Evolutionary conservation across 2,797 vertebrate genomes (phyloP), one percentile per base, ranked within the genome.

Genomic region (Meda fulgida): DNA sequence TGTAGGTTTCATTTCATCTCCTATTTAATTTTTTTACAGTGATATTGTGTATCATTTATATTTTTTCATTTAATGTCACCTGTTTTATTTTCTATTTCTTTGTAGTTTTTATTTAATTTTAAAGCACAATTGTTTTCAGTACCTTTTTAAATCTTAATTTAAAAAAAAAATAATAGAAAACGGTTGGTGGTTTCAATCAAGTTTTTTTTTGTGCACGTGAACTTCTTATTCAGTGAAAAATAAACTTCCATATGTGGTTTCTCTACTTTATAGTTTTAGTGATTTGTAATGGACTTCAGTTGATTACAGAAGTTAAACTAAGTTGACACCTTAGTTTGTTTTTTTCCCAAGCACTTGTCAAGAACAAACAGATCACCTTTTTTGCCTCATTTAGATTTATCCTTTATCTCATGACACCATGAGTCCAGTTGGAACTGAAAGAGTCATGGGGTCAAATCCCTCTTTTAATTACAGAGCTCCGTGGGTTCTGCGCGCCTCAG

Each of bases 401-500:
- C 65, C 79, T 81, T 81, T 81, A 81, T 81, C 66, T 81, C 79
- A 55, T 81, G 66, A 40, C 79, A 70, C 66, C 65, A 81, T 81
- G 79, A 48, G 79, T 81, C 79, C 79, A 55, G 48, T 70, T 55
- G 46, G 79, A 38, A 34, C 79, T 81, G 83, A 31, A 51, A 81
- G 79, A 89, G 86, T 88, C 86, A 80, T 86, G 84, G 87, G 88
- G 88, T 83, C 82, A 80, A 81, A 91, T 89, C 88, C 87, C 70
- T 80, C 86, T 89, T 84, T 85, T 88, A 88, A 90, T 87, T 88
- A 89, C 86, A 87, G 90, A 80, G 65, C 81, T 36, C 84, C 63
- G 29, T 83, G 58, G 76, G 71, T 84, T 78, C 69, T 88, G 69
- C 70, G 18, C 43, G 73, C 89, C 89, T 46, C 58, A 58, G 87